A percentile compares a stretch with the other conserved stretches of the same genome.
Evolutionary conservation across 1,140 invertebrate species (phyloP).

Genomic region (Globodera rostochiensis): DNA sequence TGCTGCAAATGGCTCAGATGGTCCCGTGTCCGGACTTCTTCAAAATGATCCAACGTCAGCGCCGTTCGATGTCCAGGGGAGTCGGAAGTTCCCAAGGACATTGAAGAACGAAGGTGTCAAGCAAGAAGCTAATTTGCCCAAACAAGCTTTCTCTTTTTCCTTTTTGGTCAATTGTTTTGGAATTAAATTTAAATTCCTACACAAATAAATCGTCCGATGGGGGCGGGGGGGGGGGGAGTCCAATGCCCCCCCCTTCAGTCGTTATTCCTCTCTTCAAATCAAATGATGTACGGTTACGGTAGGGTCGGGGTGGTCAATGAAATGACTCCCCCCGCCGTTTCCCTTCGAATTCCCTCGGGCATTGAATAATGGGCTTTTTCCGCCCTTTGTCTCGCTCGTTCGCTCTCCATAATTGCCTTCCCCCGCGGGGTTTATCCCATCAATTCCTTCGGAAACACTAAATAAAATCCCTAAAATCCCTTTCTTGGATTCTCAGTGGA

Average conservation of each 20-base stretch:
- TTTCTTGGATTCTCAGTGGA: background rate
- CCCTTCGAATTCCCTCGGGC: background rate
- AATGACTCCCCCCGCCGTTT: too few species aligned
- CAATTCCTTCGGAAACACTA: background rate
- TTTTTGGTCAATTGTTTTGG: too few species aligned
- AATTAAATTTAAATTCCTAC: too few species aligned
- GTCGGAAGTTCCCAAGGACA: background rate
- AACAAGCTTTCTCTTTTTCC: too few species aligned
- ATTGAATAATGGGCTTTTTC: background rate
- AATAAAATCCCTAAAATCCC: background rate
- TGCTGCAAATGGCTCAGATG: conserved; percentile 16
- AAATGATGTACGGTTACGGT: too few species aligned
- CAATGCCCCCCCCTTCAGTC: too few species aligned
- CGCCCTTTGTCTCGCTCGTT: background rate
- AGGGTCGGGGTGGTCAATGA: too few species aligned
- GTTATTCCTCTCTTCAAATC: too few species aligned
- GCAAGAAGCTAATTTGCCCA: background rate
- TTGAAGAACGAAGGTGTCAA: background rate
- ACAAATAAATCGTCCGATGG: too few species aligned
- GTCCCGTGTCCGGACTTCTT: conserved; percentile 23
- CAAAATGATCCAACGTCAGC: conserved; percentile 11
- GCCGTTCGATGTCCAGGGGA: too few species aligned
- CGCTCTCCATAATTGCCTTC: background rate
- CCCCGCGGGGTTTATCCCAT: background rate
- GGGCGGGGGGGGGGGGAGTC: too few species aligned